Conservation (phyloP, 2,888 invertebrate species). For the Salticus scenicus region DNA sequence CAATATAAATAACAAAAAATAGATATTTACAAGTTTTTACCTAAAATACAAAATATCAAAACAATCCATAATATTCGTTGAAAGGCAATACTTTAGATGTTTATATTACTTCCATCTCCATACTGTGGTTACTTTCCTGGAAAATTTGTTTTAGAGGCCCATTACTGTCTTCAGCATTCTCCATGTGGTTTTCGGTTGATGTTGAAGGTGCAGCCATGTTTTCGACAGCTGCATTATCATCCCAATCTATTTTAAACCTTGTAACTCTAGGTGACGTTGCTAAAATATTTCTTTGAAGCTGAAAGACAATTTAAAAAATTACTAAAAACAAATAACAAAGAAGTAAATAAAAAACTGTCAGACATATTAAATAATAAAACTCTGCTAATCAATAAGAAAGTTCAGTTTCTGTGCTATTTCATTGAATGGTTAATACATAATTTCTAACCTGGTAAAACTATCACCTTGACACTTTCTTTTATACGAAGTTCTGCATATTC, state of each 20-base stretch:
- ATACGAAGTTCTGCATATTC: no score
- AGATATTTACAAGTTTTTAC: not conserved
- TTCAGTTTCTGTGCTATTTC: no score
- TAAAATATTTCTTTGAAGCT: conserved; percentile 85
- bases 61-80: not conserved
- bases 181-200: conserved; percentile 31
- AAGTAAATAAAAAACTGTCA: no score
- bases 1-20: conserved; percentile 4
- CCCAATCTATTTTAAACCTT: conserved; percentile 98
- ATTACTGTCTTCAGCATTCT: conserved; percentile 57
- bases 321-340: no score
- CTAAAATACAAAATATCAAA: conserved; percentile 2
- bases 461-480: no score
- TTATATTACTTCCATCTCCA: conserved; percentile 65
- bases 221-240: conserved; percentile 73
- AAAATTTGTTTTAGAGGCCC: conserved; percentile 65
- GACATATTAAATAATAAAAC: no score
- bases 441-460: no score
- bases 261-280: conserved; percentile 96
- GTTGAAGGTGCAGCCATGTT: conserved; percentile 26
- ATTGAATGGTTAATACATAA: no score
- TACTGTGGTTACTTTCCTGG: conserved; percentile 65
- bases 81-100: not conserved
- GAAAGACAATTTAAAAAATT: no score
- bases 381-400: no score